Evolutionary conservation across 2,113 vertebrate genomes (phyloP).

Genomic region (Paradisaea rubra): DNA sequence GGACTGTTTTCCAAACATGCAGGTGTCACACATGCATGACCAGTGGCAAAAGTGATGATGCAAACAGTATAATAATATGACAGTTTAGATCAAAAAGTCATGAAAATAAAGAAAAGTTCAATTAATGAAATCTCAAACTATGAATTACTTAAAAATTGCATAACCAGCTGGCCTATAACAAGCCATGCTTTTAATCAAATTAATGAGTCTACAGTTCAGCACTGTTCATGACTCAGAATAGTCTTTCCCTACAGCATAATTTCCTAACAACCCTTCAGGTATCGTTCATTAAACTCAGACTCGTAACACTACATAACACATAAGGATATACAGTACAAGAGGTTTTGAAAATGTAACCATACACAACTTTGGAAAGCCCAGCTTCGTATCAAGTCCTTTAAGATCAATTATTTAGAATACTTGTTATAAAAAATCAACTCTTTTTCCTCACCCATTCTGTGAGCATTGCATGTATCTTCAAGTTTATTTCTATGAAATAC

Average conservation of each 20-base stretch:
- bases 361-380: background rate
- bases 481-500: background rate
- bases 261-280: background rate
- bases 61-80: background rate
- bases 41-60: background rate
- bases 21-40: background rate
- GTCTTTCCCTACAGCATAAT: background rate
- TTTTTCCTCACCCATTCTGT: background rate
- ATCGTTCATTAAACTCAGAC: background rate
- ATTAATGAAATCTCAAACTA: background rate
- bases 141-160: background rate
- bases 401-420: background rate
- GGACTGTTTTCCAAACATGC: background rate
- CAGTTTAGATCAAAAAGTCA: background rate
- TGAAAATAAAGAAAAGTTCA: background rate
- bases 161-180: background rate
- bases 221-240: slow-evolving; percentile 9
- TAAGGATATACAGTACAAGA: background rate
- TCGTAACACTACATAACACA: background rate
- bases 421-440: background rate
- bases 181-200: slow-evolving; percentile 12
- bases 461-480: background rate
- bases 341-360: background rate
- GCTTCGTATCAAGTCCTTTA: background rate
- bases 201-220: slow-evolving; percentile 9